Evolutionary conservation across 2,797 vertebrate genomes (phyloP), one percentile per base, ranked within the genome.

Genomic region (Clamator glandarius): DNA sequence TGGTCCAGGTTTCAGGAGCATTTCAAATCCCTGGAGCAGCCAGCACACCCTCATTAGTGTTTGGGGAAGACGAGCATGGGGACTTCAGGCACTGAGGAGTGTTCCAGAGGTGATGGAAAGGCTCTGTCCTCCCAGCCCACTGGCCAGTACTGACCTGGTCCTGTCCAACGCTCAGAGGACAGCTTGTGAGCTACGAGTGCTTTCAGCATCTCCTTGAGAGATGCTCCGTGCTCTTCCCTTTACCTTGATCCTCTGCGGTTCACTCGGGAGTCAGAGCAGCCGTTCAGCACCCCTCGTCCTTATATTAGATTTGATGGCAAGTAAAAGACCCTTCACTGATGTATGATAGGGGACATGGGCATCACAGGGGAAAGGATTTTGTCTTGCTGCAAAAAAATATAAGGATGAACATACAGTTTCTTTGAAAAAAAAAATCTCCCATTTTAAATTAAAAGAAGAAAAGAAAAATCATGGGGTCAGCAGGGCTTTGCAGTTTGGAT

Each of bases 141-240:
- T 1, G 6, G 35, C 73, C 5, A 0, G 29, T 12, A 50, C 42
- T 20, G 10, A 6, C 28, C 19, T 3, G 0, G 13, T 33, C 68
- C 39, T 57, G 1, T 41, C 48, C 18, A 6, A 31, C n/a, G 51
- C 64, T 19, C 29, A 70, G 81, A 1, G 2, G 52, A 54, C 46
- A 39, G 62, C 73, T 68, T 16, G 42, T 35, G 70, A 78, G 64
- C 41, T 52, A 6, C 5, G 1, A 4, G 31, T 4, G 11, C 7
- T 18, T 24, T 59, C 68, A 4, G 9, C 3, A 0, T 21, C 39
- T 44, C 44, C 15, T 2, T 35, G 41, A 55, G 67, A 89, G 44
- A 31, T 14, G 7, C 51, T 23, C 46, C 3, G 1, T 46, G 44
- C 68, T 70, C 35, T 28, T 72, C 42, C 35, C 29, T 23, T 8